Evolutionary conservation across 2,113 vertebrate genomes (phyloP), one percentile per base, ranked within the genome.

Genomic region (Morphnarchus princeps): DNA sequence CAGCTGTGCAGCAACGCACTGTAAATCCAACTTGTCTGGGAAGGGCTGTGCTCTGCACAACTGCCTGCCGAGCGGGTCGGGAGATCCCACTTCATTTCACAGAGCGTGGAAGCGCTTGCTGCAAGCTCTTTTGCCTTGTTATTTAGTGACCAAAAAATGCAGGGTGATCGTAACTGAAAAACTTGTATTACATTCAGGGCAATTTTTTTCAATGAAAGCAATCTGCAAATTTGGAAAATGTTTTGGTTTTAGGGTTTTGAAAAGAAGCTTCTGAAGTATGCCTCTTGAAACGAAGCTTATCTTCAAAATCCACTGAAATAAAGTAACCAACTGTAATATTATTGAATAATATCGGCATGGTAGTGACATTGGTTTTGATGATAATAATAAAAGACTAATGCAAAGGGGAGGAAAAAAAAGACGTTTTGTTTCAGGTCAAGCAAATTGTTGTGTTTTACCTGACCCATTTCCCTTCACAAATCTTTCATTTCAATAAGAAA

Each of bases 31-130:
- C 54, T n/a, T 2, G 0, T 80, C 61, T 0, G 8, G 82, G 65
- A 66, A 61, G 43, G 79, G n/a, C 72, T 57, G 34, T 29, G 81
- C 61, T 70, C 61, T 55, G 74, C 74, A 36, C 50, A 62, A 4
- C 18, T 31, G 57, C 14, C 5, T 0, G 3, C 1, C 1, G 54
- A 77, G 63, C 2, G 0, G 14, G 11, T 47, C 1, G 10, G 82
- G 70, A 25, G 13, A 86, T 82, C 67, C 67, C 76, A 31, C 54
- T 73, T 70, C 45, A 36, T 43, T 65, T 26, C 83, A 63, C 0
- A 1, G 57, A 79, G 15, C 0, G 1, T 45, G n/a, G 32, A 89
- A 91, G 3, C 2, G 3, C 50, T 87, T 87, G 62, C 61, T 74
- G 61, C 40, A 69, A 87, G 61, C 38, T 74, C n/a, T 72, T 87